These are phyloP conservation scores for Todiramphus saurophagus DNA, from an alignment of 2,113 vertebrate species.

Conservation along the genomic window DNA sequence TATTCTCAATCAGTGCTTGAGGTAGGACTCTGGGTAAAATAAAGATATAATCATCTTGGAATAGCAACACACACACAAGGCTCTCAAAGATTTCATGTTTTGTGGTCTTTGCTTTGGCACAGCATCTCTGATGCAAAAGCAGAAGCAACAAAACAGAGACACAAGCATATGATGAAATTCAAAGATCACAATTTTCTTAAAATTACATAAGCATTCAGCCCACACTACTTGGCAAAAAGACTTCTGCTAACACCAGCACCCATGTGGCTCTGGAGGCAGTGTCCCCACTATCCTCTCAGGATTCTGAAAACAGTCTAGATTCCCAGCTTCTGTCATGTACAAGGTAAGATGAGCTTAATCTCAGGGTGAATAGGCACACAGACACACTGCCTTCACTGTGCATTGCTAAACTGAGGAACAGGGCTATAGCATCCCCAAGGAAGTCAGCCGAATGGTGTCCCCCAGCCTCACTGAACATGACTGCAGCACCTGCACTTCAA, in stretches of 20 bases:
- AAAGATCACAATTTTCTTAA: not conserved
- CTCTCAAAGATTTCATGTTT: not conserved
- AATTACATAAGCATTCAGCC: not conserved
- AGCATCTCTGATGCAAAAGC: not conserved
- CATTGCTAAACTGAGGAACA: not conserved
- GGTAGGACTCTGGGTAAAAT: not conserved
- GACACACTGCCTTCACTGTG: not conserved
- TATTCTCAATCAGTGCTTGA: not conserved
- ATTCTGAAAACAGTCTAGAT: not conserved
- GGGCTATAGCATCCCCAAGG: fast-evolving
- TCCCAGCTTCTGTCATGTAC: not conserved
- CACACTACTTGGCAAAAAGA: not conserved
- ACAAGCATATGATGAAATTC: not conserved
- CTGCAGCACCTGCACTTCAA: not conserved
- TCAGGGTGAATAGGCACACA: not conserved
- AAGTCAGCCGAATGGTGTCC: not conserved
- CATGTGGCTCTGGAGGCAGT: not conserved
- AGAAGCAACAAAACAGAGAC: not conserved
- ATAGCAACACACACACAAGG: not conserved
- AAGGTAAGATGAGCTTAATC: not conserved
- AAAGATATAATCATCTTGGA: not conserved
- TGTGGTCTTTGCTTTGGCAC: not conserved
- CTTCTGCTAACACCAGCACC: not conserved
- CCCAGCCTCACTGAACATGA: not conserved
- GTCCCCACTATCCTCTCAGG: not conserved